Percentiles rank a stretch among this genome's conserved stretches.
phyloP scores from a whole-genome alignment of 2,797 vertebrate genomes.

The Falco novaeseelandiae region DNA sequence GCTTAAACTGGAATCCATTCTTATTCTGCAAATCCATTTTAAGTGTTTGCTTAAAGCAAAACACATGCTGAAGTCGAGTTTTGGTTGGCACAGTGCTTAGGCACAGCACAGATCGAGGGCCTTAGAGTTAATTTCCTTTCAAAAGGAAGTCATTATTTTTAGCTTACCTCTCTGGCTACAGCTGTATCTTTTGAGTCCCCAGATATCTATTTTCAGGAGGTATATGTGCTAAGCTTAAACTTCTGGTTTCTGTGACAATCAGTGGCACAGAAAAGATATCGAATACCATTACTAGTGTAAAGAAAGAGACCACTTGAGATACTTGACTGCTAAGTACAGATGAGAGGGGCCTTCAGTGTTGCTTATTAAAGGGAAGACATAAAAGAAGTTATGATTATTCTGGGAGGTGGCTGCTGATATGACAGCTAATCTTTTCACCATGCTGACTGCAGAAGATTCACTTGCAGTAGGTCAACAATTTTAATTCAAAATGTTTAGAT shows the following conservation, averaged over 20 bases:
- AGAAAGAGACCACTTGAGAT: conserved; percentile 39
- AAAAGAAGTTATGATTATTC: conserved; percentile 12
- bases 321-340: conserved; percentile 16
- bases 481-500: neutral
- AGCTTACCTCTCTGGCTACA: neutral
- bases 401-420: neutral
- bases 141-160: conserved; percentile 46
- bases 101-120: neutral
- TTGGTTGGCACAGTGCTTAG: neutral
- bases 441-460: neutral
- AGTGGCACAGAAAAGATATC: neutral
- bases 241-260: conserved; percentile 26
- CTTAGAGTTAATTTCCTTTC: neutral
- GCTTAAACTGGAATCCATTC: conserved; percentile 5
- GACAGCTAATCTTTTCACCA: neutral
- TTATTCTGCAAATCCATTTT: neutral
- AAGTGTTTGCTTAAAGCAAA: conserved; percentile 25
- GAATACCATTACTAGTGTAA: neutral
- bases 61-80: neutral
- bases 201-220: neutral
- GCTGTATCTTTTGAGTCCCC: neutral
- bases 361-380: neutral
- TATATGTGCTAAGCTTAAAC: neutral
- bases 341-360: neutral
- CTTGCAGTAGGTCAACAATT: neutral